Conservation (phyloP, 2,113 vertebrate genomes). For the Tautogolabrus adspersus region DNA sequence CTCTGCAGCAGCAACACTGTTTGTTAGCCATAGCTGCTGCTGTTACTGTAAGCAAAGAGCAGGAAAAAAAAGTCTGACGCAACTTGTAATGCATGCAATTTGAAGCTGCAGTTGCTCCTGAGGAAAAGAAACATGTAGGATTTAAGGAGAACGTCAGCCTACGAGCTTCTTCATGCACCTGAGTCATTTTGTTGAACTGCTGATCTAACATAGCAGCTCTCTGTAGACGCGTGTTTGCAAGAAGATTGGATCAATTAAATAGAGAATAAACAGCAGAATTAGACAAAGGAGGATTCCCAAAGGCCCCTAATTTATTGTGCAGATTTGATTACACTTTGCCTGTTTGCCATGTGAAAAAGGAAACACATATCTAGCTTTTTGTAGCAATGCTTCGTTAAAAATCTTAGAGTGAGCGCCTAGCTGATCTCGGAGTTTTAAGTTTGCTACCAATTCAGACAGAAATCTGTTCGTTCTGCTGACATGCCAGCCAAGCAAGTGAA, state of each 20-base stretch:
- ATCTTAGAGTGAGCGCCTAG: too few relatives aligned
- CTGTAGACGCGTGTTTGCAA: neutral
- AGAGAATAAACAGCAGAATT: neutral
- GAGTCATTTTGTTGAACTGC: neutral
- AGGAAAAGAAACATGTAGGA: neutral
- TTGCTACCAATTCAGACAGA: too few relatives aligned
- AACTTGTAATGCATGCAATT: neutral
- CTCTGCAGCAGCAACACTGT: neutral
- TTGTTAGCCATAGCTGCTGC: neutral
- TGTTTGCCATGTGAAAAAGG: too few relatives aligned
- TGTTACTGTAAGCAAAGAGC: neutral
- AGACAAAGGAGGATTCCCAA: neutral
- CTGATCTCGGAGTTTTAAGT: too few relatives aligned
- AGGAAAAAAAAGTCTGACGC: too few relatives aligned
- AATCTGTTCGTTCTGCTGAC: too few relatives aligned
- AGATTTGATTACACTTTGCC: too few relatives aligned
- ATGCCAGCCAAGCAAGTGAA: too few relatives aligned
- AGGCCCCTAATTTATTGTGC: too few relatives aligned
- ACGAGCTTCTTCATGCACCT: neutral
- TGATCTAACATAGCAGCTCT: neutral
- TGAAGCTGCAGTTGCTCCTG: conserved; percentile 6
- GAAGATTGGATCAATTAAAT: neutral
- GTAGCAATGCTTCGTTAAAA: too few relatives aligned
- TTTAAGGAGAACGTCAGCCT: neutral
- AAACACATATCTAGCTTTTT: too few relatives aligned